Evolutionary conservation across 2,113 vertebrate species (phyloP).

Genomic region (Eonycteris spelaea): DNA sequence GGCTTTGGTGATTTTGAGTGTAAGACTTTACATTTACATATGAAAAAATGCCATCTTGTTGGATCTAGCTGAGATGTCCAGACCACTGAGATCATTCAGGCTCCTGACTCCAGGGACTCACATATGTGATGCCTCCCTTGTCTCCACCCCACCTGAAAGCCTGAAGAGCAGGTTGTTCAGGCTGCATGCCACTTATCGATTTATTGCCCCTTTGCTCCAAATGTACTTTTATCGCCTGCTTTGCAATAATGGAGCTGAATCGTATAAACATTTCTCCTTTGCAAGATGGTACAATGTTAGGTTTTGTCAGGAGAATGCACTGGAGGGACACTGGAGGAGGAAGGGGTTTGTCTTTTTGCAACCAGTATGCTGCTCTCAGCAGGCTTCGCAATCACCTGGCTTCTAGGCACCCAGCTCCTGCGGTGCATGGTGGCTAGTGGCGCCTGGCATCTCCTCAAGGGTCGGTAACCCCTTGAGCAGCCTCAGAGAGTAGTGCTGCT

Average conservation of each 20-base stretch:
- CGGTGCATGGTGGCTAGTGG: neutral
- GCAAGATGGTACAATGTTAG: neutral
- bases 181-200: neutral
- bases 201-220: neutral
- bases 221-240: neutral
- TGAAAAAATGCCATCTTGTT: neutral
- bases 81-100: neutral
- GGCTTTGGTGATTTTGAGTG: neutral
- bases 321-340: neutral
- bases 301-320: neutral
- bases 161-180: neutral
- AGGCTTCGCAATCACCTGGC: neutral
- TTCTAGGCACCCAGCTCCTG: neutral
- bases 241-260: neutral
- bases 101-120: neutral
- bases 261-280: neutral
- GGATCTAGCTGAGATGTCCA: neutral
- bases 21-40: constrained; percentile 23
- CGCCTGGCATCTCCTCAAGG: neutral
- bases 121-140: neutral
- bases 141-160: neutral
- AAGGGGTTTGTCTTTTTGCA: neutral
- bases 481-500: neutral
- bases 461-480: neutral
- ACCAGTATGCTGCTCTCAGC: neutral